phyloP scores from a whole-genome alignment of 2,888 invertebrate species.

The Cephus pygmeus region DNA sequence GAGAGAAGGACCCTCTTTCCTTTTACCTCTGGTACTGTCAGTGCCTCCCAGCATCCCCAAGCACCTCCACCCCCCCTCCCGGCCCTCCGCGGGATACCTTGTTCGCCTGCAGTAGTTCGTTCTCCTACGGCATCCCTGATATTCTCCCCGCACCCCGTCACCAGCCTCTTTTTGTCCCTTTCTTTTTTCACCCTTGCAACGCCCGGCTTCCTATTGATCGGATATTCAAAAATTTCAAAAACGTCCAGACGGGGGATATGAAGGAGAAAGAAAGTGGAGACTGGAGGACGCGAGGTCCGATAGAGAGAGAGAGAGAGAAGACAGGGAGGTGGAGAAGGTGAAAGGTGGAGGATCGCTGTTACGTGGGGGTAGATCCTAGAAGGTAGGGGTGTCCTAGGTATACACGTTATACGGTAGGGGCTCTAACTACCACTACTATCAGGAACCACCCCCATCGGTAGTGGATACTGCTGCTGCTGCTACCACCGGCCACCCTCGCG shows the following conservation, averaged over 20 bases:
- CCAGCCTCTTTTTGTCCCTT: conserved; percentile 10
- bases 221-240: conserved; percentile 63
- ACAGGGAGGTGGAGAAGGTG: conserved; percentile 24
- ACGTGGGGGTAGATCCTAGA: conserved; percentile 14
- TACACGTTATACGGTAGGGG: conserved; percentile 27
- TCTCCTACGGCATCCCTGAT: conserved; percentile 13
- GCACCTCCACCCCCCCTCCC: background rate
- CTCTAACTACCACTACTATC: conserved; percentile 38
- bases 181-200: conserved; percentile 39
- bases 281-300: background rate
- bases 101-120: background rate
- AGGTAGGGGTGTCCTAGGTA: conserved; percentile 13
- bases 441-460: conserved; percentile 10
- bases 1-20: background rate
- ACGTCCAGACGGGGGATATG: conserved; percentile 34
- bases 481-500: background rate
- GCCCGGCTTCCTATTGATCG: conserved; percentile 59
- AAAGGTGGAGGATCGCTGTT: conserved; percentile 24
- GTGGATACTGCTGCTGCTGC: background rate
- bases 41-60: background rate
- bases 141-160: conserved; percentile 24
- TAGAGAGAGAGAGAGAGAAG: conserved; percentile 9
- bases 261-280: conserved; percentile 28
- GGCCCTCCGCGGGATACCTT: background rate
- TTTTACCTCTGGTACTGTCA: background rate